Evolutionary conservation across 2,113 vertebrate species (phyloP).

Genomic region (Catharus minimus): DNA sequence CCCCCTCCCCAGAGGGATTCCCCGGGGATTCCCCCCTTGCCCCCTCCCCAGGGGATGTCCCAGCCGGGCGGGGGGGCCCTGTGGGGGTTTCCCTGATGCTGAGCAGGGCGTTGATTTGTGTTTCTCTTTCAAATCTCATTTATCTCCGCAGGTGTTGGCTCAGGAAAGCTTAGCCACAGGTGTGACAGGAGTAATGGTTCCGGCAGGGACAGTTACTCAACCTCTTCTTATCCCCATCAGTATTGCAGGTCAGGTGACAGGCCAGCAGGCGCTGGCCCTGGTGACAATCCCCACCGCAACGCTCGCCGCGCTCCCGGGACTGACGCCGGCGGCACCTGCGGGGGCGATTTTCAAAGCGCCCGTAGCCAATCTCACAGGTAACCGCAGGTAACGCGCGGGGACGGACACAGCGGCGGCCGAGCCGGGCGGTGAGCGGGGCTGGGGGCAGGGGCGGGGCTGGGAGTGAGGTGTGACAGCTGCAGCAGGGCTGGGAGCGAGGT

Average conservation of each 20-base stretch:
- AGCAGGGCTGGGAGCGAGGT: too few relatives aligned
- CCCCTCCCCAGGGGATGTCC: neutral
- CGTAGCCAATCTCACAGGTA: neutral
- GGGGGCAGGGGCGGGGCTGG: too few relatives aligned
- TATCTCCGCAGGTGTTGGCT: conserved; percentile 90
- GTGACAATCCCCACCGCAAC: conserved; percentile 92
- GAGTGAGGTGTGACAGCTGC: too few relatives aligned
- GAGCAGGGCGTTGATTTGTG: conserved; percentile 76
- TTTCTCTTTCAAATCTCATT: conserved; percentile 82
- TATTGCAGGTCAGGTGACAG: conserved; percentile 91
- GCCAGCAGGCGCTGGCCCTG: conserved; percentile 92
- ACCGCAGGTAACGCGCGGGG: neutral
- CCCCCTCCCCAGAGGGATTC: neutral
- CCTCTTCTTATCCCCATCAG: conserved; percentile 96
- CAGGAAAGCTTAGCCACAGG: conserved; percentile 95
- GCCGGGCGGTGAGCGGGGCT: too few relatives aligned
- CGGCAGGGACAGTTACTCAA: conserved; percentile 91
- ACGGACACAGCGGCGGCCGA: too few relatives aligned
- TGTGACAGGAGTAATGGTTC: conserved; percentile 97
- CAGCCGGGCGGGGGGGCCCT: neutral
- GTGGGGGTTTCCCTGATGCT: conserved; percentile 36
- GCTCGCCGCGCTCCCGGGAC: conserved; percentile 88
- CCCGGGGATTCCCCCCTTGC: neutral
- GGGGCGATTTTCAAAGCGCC: conserved; percentile 92
- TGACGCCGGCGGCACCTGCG: conserved; percentile 82